Conservation (phyloP, 2,888 invertebrate species). For the Lithosia quadra region DNA sequence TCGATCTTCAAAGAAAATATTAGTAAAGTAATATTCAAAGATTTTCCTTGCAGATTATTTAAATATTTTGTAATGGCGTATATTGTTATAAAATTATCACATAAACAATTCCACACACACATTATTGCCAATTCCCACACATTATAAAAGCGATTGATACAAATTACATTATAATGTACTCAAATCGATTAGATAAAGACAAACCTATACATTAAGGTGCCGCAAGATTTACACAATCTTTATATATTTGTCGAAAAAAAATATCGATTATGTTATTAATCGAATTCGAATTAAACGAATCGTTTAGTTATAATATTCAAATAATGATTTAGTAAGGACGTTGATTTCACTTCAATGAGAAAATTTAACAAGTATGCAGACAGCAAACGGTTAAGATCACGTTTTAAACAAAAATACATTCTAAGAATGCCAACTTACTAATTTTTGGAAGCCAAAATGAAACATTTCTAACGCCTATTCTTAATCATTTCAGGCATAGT, state of each 20-base stretch:
- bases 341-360: not conserved
- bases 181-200: slow-evolving; percentile 14
- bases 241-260: not conserved
- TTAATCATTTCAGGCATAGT: slow-evolving; percentile 41
- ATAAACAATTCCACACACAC: slow-evolving; percentile 68
- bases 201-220: slow-evolving; percentile 23
- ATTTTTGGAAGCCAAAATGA: slow-evolving; percentile 62
- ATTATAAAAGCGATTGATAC: slow-evolving; percentile 48
- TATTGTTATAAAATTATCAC: slow-evolving; percentile 59
- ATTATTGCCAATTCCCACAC: slow-evolving; percentile 72
- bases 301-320: not conserved
- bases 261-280: not conserved
- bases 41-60: slow-evolving; percentile 14
- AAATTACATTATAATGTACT: slow-evolving; percentile 27
- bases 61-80: slow-evolving; percentile 44
- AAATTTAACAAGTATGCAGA: not conserved
- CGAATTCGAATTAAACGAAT: not conserved
- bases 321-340: not conserved
- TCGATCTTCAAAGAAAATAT: slow-evolving; percentile 1
- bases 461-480: slow-evolving; percentile 35
- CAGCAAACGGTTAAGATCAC: not conserved
- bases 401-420: slow-evolving; percentile 48
- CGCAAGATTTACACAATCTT: not conserved
- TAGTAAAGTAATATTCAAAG: not conserved
- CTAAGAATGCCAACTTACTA: slow-evolving; percentile 61